phyloP scores from a whole-genome alignment of 2,113 vertebrate genomes.

The Gila orcuttii region DNA sequence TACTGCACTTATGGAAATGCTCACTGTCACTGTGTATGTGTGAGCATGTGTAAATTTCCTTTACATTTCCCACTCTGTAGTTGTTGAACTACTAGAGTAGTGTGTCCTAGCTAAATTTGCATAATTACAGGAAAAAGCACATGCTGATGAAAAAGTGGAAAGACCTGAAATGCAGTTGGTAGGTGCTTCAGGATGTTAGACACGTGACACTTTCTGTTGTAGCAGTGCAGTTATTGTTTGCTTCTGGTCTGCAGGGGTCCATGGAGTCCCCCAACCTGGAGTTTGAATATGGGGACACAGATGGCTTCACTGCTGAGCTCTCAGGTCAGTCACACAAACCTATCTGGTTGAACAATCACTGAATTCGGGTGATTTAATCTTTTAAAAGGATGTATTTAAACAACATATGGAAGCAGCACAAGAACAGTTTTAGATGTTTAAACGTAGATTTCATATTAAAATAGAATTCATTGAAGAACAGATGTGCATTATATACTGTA shows the following conservation, averaged over 20 bases:
- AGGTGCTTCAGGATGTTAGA: constrained; percentile 21
- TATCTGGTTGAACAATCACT: not conserved
- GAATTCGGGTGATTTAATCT: not conserved
- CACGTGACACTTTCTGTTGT: constrained; percentile 48
- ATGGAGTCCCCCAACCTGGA: constrained; percentile 93
- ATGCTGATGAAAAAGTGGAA: constrained; percentile 45
- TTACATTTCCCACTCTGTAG: not conserved
- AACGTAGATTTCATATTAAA: not conserved
- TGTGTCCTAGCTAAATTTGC: constrained; percentile 15
- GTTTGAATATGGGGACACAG: constrained; percentile 91
- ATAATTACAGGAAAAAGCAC: constrained; percentile 42
- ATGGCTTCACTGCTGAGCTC: constrained; percentile 81
- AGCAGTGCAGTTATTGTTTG: not conserved
- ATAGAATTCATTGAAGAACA: not conserved
- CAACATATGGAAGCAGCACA: not conserved
- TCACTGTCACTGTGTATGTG: too few relatives aligned
- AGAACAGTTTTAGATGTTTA: not conserved
- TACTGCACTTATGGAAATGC: not conserved
- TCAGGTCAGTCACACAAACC: constrained; percentile 79
- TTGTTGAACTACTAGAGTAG: not conserved
- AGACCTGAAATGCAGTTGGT: constrained; percentile 36
- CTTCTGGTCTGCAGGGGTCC: constrained; percentile 79
- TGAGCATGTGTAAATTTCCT: not conserved
- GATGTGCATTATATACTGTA: not conserved
- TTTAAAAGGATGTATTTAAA: not conserved